A percentile compares a stretch with the other conserved stretches of the same genome.
Conservation (phyloP, 2,113 vertebrate genomes). For the Osmerus eperlanus region DNA sequence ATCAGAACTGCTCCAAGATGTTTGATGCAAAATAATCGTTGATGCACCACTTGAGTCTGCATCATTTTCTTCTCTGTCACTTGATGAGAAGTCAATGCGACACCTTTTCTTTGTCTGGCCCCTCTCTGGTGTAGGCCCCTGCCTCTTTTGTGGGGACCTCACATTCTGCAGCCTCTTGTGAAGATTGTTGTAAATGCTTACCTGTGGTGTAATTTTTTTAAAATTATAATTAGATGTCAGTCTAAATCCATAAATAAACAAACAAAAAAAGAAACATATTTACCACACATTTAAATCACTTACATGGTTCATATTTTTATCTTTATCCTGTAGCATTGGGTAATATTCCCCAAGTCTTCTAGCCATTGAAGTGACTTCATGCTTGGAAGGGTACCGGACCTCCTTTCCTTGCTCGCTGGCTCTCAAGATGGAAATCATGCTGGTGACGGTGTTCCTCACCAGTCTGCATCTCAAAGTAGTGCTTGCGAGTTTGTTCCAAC, state of each 20-base stretch:
- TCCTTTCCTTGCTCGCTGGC: conserved; percentile 22
- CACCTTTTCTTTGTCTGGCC: too few species aligned
- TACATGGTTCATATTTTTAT: conserved; percentile 10
- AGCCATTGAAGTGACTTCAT: conserved; percentile 20
- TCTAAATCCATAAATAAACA: background rate
- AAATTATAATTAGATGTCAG: too few species aligned
- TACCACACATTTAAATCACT: background rate
- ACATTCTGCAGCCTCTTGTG: conserved; percentile 11
- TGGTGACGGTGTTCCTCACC: conserved; percentile 32
- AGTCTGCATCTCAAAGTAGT: conserved; percentile 31
- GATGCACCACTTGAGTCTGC: too few species aligned
- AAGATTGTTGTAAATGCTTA: conserved; percentile 1
- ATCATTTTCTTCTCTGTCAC: too few species aligned
- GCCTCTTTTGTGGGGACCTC: conserved; percentile 11
- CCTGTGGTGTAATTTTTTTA: too few species aligned
- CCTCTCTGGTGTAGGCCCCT: conserved; percentile 13
- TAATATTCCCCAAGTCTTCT: conserved; percentile 27
- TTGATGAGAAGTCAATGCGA: too few species aligned
- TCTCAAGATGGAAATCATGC: conserved; percentile 23
- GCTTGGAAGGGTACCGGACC: conserved; percentile 24
- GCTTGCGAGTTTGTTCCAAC: conserved; percentile 20
- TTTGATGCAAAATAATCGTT: too few species aligned
- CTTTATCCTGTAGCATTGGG: conserved; percentile 19
- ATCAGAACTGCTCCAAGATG: too few species aligned
- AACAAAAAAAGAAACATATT: background rate